Evolutionary conservation across 2,888 invertebrate species (phyloP).

Genomic region (Molanna angustata): DNA sequence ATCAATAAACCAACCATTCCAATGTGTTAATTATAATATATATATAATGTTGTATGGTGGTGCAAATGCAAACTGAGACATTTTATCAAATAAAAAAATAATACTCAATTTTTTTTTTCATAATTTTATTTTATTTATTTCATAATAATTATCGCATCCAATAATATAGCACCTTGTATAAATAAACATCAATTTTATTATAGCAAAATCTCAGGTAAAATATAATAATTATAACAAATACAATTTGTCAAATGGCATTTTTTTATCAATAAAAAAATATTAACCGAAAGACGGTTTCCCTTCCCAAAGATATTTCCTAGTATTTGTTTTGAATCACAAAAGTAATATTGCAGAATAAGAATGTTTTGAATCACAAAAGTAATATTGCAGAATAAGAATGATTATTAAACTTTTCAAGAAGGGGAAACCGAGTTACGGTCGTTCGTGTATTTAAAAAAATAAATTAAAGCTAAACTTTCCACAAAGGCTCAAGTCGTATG

Average conservation of each 20-base stretch:
- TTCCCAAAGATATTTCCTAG: conserved; percentile 2
- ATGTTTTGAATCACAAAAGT: too few relatives aligned
- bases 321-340: not conserved
- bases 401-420: too few relatives aligned
- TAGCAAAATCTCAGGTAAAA: conserved; percentile 27
- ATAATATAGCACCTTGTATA: conserved; percentile 29
- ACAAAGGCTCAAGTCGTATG: conserved; percentile 33
- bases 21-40: too few relatives aligned
- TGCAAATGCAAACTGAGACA: too few relatives aligned
- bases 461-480: conserved; percentile 32
- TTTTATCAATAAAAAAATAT: not conserved
- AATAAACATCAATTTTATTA: conserved; percentile 20
- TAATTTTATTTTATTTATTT: conserved; percentile 28
- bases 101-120: too few relatives aligned
- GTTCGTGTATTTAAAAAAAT: too few relatives aligned
- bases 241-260: conserved; percentile 15
- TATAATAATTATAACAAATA: conserved; percentile 14
- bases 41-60: too few relatives aligned
- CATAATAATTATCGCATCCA: conserved; percentile 22
- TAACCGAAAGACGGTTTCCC: conserved; percentile 27
- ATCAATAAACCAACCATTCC: too few relatives aligned
- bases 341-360: too few relatives aligned
- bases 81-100: too few relatives aligned
- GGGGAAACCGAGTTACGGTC: too few relatives aligned
- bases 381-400: too few relatives aligned